Base-by-base conservation (phyloP, 2,797 vertebrate genomes). In the Ctenochaetus hawaiiensis region DNA sequence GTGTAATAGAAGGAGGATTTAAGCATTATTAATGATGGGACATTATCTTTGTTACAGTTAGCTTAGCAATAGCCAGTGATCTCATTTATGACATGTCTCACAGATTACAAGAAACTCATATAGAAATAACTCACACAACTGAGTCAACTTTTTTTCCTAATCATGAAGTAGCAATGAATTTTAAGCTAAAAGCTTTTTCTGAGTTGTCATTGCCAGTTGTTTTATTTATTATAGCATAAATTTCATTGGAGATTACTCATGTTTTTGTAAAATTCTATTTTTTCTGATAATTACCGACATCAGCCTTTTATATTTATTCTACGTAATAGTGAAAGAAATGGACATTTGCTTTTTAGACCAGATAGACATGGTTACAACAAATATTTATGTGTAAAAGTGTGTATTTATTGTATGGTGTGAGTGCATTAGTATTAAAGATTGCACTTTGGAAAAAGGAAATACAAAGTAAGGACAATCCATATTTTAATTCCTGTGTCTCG, bases 401-500 rank as follows among this genome's bases (percentile, higher is more conserved):
- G 9, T 80, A 73, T 78, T 76, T 75, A 75, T 80, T 80, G 62
- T 18, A 68, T 70, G 20, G 44, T 22, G 78, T 75, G 3, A 58
- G 56, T 75, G 70, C 49, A 72, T 72, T 71, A 4, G 6, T 34
- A 51, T 39, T 23, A 59, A 39, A 82, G 6, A 68, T 48, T 34
- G 10, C 43, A 68, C 30, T 56, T 61, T 71, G 53, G 9, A 61
- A 63, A 64, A 30, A n/a, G 0, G 6, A 61, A 13, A 52, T 39
- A 44, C 41, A 67, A 39, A 37, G 13, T 77, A 54, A 23, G 59
- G 86, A 83, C 63, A 86, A 81, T 86, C 80, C 64, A 70, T 66
- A 26, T 63, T 76, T 47, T 53, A 41, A 80, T 83, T 61, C 7
- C 45, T 51, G 20, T 71, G 75, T 85, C 23, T 80, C 66, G 71